A percentile compares a stretch with the other conserved stretches of the same genome.
These are phyloP conservation scores for Probosciger aterrimus DNA, from an alignment of 2,113 vertebrate genomes.

Conservation along the genomic window DNA sequence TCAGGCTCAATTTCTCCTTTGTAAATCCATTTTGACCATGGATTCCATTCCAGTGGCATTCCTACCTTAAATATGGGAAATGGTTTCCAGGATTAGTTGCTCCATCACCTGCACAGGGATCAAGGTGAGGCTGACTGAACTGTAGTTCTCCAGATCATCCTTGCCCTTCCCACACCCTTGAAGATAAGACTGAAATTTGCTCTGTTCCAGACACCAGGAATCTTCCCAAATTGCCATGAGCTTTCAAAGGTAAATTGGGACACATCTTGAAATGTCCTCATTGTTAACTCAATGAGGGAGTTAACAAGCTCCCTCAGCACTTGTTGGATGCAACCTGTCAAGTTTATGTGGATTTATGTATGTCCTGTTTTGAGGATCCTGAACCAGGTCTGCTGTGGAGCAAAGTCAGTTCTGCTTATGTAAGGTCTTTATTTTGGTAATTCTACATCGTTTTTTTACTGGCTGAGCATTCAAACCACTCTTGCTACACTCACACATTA, in stretches of 20 bases:
- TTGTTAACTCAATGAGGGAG: too few species aligned
- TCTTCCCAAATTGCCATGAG: background rate
- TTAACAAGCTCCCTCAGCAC: background rate
- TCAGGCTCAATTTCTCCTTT: background rate
- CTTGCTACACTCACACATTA: background rate
- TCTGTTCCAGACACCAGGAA: background rate
- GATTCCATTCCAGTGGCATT: background rate
- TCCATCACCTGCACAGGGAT: background rate
- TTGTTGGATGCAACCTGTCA: background rate
- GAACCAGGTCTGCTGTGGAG: background rate
- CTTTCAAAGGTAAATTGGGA: background rate
- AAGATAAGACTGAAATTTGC: background rate
- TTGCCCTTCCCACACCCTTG: background rate
- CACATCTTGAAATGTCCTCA: background rate
- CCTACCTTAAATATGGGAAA: background rate
- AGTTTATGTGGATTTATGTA: background rate
- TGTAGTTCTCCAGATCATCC: background rate
- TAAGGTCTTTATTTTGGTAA: background rate
- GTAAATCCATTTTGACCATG: background rate
- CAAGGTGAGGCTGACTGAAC: rapidly evolving
- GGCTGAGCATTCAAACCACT: background rate
- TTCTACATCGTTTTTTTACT: background rate
- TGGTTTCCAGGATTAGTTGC: background rate
- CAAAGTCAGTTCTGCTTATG: background rate
- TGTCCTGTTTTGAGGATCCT: background rate